Evolutionary conservation across 2,113 vertebrate genomes (phyloP).

Genomic region (Leucoraja erinaceus): DNA sequence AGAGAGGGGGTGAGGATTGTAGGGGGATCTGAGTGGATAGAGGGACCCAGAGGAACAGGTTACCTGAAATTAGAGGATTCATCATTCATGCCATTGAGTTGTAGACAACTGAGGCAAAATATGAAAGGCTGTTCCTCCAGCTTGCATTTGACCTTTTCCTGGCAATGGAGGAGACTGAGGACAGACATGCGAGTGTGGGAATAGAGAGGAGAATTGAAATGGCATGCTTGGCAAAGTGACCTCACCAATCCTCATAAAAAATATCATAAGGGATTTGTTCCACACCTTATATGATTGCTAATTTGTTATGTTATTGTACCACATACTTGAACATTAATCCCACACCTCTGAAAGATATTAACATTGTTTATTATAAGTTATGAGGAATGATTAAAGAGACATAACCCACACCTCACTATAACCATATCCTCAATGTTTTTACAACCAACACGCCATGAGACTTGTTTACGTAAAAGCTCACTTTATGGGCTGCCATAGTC

Average conservation of each 20-base stretch:
- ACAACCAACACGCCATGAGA: background rate
- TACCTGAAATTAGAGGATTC: no score
- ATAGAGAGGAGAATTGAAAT: no score
- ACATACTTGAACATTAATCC: background rate
- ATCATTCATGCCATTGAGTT: no score
- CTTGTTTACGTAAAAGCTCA: background rate
- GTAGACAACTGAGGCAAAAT: no score
- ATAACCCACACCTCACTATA: background rate
- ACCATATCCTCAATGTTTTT: background rate
- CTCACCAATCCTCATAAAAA: background rate
- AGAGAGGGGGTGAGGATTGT: no score
- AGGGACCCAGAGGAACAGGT: no score
- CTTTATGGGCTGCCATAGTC: background rate
- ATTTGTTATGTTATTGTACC: background rate
- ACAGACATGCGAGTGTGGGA: no score
- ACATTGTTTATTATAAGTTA: background rate
- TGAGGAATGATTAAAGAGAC: background rate
- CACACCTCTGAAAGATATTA: background rate
- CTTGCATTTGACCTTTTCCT: no score
- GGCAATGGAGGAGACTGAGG: no score
- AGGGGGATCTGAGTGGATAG: no score
- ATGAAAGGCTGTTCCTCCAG: no score
- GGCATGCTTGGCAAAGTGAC: no score
- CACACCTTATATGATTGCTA: background rate
- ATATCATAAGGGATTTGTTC: background rate